A percentile compares a stretch with the other conserved stretches of the same genome.
Evolutionary conservation across 2,113 vertebrate genomes (phyloP).

Genomic region (pig (Sus scrofa)): T2T-Sscrofa CM000827.6:68620001-68620500

Average conservation of each 20-base stretch:
- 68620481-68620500: neutral
- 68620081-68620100: neutral
- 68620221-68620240: neutral
- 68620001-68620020: conserved; percentile 82
- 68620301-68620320: neutral
- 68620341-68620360: neutral
- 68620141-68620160: neutral
- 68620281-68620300: neutral
- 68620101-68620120: conserved; percentile 24
- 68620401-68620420: neutral
- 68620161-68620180: neutral
- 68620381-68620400: conserved; percentile 20
- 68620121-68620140: neutral
- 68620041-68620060: no score
- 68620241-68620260: neutral
- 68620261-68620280: neutral
- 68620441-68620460: neutral
- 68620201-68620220: neutral
- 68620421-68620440: neutral
- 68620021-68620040: conserved; percentile 93
- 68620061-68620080: neutral
- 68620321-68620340: neutral
- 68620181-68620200: neutral
- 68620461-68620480: neutral
- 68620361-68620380: neutral